Conservation (phyloP, 2,888 invertebrate genomes). For the Dione vanillae region DNA sequence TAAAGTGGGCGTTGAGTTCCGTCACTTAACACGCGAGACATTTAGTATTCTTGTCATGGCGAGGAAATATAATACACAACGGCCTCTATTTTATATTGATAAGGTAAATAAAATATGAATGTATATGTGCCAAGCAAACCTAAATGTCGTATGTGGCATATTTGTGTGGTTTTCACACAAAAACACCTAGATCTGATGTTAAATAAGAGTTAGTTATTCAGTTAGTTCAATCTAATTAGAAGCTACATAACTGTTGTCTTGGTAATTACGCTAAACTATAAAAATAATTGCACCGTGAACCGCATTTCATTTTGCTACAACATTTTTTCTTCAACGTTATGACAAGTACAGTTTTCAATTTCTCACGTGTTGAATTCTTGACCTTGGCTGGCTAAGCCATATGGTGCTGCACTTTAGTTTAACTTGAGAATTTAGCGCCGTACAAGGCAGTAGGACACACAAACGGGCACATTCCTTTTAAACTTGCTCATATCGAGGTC, state of each 20-base stretch:
- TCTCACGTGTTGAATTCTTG: constrained; percentile 38
- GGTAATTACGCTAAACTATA: neutral
- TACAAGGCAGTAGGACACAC: constrained; percentile 41
- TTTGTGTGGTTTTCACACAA: too few relatives aligned
- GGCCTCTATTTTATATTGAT: too few relatives aligned
- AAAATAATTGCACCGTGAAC: constrained; percentile 14
- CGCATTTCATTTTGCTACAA: constrained; percentile 12
- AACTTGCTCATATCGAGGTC: constrained; percentile 44
- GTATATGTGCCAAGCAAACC: too few relatives aligned
- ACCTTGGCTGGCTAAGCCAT: constrained; percentile 51
- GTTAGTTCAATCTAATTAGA: neutral
- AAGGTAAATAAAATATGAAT: too few relatives aligned
- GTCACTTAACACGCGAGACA: too few relatives aligned
- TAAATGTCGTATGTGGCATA: too few relatives aligned
- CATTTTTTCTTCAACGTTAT: constrained; percentile 34
- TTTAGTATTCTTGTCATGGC: too few relatives aligned
- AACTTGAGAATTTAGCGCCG: constrained; percentile 39
- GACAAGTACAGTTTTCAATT: constrained; percentile 33
- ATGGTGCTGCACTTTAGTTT: constrained; percentile 48
- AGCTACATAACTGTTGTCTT: neutral
- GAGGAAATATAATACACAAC: too few relatives aligned
- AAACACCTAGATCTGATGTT: too few relatives aligned
- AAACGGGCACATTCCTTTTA: constrained; percentile 37
- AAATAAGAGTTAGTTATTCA: too few relatives aligned
- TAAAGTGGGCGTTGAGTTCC: too few relatives aligned